Conservation (phyloP, 2,797 vertebrate species). For the Sebastes hopkinsi region DNA sequence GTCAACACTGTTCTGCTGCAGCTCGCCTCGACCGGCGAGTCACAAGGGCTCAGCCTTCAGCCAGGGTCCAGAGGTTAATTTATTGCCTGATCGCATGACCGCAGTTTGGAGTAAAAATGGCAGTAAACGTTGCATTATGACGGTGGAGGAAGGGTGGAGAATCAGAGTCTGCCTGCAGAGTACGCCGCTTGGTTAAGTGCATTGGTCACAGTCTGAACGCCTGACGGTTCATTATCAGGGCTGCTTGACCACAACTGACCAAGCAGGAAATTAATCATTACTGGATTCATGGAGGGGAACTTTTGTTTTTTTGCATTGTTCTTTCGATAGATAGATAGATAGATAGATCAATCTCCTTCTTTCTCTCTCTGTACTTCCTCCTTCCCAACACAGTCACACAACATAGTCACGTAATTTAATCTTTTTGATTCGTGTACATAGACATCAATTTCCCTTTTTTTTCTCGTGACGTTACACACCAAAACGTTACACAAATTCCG, state of each 20-base stretch:
- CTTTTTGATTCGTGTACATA: no score
- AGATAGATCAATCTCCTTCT: not conserved
- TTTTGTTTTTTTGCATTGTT: not conserved
- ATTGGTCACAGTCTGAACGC: conserved; percentile 68
- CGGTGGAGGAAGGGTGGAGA: conserved; percentile 47
- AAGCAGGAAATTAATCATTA: not conserved
- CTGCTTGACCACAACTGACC: conserved; percentile 19
- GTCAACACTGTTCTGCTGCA: conserved; percentile 62
- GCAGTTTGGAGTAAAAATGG: conserved; percentile 69
- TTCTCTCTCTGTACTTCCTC: not conserved
- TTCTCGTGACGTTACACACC: no score
- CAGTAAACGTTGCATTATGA: conserved; percentile 74
- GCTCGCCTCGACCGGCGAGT: conserved; percentile 44
- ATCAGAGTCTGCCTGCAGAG: conserved; percentile 42
- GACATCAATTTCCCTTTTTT: no score
- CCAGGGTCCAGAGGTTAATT: conserved; percentile 73
- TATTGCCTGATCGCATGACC: conserved; percentile 78
- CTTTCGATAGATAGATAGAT: not conserved
- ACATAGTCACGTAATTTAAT: no score
- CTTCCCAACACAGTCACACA: not conserved
- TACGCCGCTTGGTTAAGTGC: conserved; percentile 67
- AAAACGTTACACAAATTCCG: no score
- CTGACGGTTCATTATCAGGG: conserved; percentile 51
- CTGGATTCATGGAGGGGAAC: not conserved
- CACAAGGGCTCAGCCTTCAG: conserved; percentile 72